phyloP scores from a whole-genome alignment of 2,888 invertebrate genomes.

The Leucoma salicis region DNA sequence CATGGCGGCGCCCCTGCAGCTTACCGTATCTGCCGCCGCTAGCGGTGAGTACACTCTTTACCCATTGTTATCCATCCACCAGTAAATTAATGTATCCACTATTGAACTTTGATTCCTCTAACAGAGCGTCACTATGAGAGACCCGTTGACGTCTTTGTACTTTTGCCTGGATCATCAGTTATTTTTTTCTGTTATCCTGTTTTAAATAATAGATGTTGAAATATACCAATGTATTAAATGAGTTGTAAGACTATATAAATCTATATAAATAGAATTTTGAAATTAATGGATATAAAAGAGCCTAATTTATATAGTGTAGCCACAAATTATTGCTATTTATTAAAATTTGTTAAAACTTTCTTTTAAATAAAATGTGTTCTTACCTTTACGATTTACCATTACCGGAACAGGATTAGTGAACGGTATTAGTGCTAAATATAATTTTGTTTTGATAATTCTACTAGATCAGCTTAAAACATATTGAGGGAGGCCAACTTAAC shows the following conservation, averaged over 20 bases:
- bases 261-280: not conserved
- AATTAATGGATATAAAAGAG: no score
- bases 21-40: conserved; percentile 88
- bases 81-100: no score
- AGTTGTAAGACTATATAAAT: no score
- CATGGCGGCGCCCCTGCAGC: conserved; percentile 89
- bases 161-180: no score
- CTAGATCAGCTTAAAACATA: not conserved
- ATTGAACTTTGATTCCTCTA: no score
- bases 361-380: not conserved
- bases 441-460: not conserved
- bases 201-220: not conserved
- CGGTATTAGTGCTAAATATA: conserved; percentile 41
- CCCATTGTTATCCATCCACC: not conserved
- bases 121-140: no score
- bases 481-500: no score
- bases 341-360: not conserved
- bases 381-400: not conserved
- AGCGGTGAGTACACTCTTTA: conserved; percentile 63
- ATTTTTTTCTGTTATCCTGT: not conserved
- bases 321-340: no score
- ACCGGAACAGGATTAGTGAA: conserved; percentile 45
- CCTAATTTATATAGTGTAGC: no score
- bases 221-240: not conserved
- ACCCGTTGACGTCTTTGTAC: no score